Conservation (phyloP, 53 echinoderm and acorn worm species). For the Echinarachnius parma region DNA sequence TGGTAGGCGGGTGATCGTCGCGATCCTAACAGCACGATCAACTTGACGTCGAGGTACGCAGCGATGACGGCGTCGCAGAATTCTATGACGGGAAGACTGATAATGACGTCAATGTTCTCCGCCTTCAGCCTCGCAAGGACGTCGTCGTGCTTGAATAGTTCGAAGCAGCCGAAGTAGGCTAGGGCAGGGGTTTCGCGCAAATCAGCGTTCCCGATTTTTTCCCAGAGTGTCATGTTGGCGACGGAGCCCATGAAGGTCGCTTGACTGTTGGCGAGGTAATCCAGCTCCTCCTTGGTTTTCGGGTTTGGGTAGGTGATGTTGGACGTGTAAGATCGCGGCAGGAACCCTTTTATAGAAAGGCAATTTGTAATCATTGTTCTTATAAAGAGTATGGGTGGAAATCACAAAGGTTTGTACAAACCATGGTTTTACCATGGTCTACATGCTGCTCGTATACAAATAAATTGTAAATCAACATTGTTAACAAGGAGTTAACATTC, state of each 20-base stretch:
- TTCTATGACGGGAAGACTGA: constrained; percentile 17
- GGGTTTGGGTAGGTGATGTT: constrained; percentile 27
- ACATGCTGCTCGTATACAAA: no score
- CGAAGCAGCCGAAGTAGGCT: constrained; percentile 11
- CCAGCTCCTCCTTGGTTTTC: neutral
- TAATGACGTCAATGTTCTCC: constrained; percentile 19
- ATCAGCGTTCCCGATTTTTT: no score
- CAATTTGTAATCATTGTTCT: no score
- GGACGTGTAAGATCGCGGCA: constrained; percentile 15
- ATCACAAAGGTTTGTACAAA: no score
- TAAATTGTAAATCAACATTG: no score
- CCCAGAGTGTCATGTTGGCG: neutral
- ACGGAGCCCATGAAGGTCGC: no score
- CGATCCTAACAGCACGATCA: constrained; percentile 9
- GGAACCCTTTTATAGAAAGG: constrained; percentile 29
- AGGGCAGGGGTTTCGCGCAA: no score
- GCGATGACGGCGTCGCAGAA: constrained; percentile 33
- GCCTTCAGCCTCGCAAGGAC: constrained; percentile 4
- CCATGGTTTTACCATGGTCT: no score
- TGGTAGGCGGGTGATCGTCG: constrained; percentile 6
- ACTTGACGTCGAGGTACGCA: constrained; percentile 31
- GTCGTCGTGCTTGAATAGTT: constrained; percentile 29
- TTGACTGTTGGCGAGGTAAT: neutral
- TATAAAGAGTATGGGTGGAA: no score
- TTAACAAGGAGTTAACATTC: no score